Conservation (phyloP, 2,113 vertebrate species). For the Oriolus oriolus region DNA sequence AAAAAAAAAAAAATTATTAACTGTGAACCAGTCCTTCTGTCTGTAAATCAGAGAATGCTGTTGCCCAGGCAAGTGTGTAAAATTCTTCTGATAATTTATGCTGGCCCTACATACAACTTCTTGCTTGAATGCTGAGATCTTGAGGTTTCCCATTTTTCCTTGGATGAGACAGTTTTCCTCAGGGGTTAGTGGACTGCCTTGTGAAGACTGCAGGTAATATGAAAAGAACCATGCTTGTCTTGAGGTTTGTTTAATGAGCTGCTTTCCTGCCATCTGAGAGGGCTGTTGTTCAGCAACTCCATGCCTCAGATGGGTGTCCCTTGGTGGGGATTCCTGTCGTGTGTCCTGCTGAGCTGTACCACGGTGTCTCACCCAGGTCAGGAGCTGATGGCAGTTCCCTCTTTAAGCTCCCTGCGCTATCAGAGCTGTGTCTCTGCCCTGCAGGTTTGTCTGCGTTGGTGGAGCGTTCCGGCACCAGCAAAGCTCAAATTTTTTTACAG, state of each 20-base stretch:
- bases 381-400: background rate
- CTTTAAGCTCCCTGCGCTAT: fast-evolving
- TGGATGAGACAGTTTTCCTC: background rate
- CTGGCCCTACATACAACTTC: background rate
- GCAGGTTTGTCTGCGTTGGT: background rate
- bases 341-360: background rate
- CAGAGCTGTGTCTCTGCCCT: background rate
- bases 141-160: conserved; percentile 1
- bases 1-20: background rate
- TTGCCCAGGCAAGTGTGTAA: conserved; percentile 22
- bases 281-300: background rate
- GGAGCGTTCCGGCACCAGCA: background rate
- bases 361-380: background rate
- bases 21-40: background rate
- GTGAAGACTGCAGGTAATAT: background rate
- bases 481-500: background rate
- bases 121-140: background rate
- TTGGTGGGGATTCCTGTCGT: background rate
- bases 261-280: background rate
- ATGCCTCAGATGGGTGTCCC: background rate
- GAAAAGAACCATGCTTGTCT: background rate
- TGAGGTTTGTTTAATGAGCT: background rate
- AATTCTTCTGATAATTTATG: conserved; percentile 10
- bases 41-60: background rate
- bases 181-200: background rate